Evolutionary conservation across 2,888 invertebrate species (phyloP), one percentile per base, ranked within the genome.

Genomic region (Petrophora chlorosata): DNA sequence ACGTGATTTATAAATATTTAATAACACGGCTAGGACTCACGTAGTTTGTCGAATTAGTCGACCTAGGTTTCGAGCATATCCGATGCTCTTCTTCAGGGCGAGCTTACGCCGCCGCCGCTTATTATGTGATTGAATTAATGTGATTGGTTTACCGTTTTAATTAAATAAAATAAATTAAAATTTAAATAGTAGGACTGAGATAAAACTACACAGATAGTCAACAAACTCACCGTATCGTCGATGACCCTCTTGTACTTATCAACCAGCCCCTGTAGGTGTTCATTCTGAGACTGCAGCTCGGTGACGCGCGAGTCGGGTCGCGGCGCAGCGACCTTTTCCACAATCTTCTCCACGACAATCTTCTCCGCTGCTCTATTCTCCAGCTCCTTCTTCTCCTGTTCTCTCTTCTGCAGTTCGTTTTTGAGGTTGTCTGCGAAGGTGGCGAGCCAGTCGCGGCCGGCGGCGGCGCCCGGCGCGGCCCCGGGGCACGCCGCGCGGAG

Each of bases 191-290:
- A n/a, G n/a, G n/a, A n/a, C n/a, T n/a, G n/a, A n/a, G n/a, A n/a
- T n/a, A n/a, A n/a, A n/a, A n/a, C n/a, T n/a, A n/a, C n/a, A n/a
- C n/a, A n/a, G n/a, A n/a, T n/a, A n/a, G 28, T 13, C 1, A n/a
- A 1, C 50, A 32, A 49, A 90, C 93, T 91, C 77, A 96, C 96
- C 61, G 95, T 95, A 72, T 95, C 95, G 60, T 93, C 92, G 56
- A 96, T 95, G 61, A 95, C 92, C 69, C 87, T 92, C 82, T 95
- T 94, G 73, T 96, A 95, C 77, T 95, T 92, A 56, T 92, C 91
- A 36, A 94, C 92, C 70, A 93, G 90, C 29, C 85, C 86, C 67
- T 93, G 93, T 60, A 95, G 82, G 61, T 93, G 92, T 63, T 92
- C 90, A 74, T 94, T 94, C 72, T 94, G 92, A 60, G 90, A 82